A percentile compares a stretch with the other conserved stretches of the same genome.
These are phyloP conservation scores for Rhamnusium bicolor DNA, from an alignment of 2,888 invertebrate species.

Conservation along the genomic window DNA sequence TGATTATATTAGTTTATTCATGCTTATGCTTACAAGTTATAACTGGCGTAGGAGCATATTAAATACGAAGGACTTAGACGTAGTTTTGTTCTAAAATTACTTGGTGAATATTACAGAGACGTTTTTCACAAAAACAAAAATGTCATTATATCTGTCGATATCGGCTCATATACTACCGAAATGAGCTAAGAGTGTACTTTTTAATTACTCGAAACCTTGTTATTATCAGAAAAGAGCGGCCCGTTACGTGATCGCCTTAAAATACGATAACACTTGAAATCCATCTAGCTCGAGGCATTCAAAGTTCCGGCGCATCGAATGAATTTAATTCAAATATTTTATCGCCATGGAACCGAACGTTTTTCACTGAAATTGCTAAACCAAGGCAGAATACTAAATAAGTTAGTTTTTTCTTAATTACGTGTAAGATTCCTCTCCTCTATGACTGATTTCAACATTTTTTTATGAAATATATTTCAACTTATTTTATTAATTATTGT, in stretches of 20 bases:
- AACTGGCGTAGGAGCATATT: too few species aligned
- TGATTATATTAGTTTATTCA: too few species aligned
- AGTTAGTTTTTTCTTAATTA: constrained; percentile 44
- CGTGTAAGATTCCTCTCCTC: constrained; percentile 35
- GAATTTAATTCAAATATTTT: constrained; percentile 48
- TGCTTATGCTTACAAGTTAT: too few species aligned
- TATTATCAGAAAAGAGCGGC: neutral
- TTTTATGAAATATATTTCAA: neutral
- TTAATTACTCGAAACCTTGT: constrained; percentile 13
- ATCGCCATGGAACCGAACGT: constrained; percentile 40
- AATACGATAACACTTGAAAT: constrained; percentile 45
- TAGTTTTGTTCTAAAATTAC: too few species aligned
- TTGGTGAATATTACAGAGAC: too few species aligned
- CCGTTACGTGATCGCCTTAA: constrained; percentile 40
- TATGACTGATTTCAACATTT: constrained; percentile 8
- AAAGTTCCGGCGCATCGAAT: constrained; percentile 36
- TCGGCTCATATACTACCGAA: neutral
- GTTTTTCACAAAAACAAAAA: too few species aligned
- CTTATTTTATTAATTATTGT: neutral
- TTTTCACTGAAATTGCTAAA: constrained; percentile 47
- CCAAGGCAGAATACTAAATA: constrained; percentile 43
- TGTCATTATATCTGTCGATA: too few species aligned
- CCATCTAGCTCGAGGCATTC: constrained; percentile 41
- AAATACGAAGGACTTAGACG: too few species aligned
- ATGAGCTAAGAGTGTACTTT: neutral